Conservation (phyloP, 2,888 invertebrate genomes). For the Gortyna flavago region DNA sequence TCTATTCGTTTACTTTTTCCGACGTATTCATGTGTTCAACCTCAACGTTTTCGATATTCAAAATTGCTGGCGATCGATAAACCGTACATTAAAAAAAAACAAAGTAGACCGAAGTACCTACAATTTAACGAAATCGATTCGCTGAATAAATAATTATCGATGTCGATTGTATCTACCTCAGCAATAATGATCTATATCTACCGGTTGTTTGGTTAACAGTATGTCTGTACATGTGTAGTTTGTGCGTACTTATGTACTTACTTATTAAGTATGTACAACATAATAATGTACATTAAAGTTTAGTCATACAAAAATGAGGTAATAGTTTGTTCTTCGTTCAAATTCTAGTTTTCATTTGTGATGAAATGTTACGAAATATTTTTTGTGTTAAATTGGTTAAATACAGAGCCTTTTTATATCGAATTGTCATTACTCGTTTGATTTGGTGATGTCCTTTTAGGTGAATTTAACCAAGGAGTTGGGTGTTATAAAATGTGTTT, state of each 20-base stretch:
- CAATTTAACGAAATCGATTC: conserved; percentile 73
- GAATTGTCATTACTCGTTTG: not conserved
- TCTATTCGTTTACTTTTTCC: conserved; percentile 2
- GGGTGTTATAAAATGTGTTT: not conserved
- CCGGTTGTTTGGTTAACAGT: conserved; percentile 47
- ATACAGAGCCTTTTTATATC: not conserved
- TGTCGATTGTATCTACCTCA: conserved; percentile 63
- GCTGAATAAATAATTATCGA: conserved; percentile 76
- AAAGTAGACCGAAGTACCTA: conserved; percentile 58
- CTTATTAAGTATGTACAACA: conserved; percentile 15
- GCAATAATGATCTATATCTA: conserved; percentile 54
- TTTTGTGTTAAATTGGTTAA: not conserved
- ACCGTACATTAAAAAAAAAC: conserved; percentile 62
- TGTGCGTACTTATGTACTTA: conserved; percentile 12
- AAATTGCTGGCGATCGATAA: conserved; percentile 41
- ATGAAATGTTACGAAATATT: conserved; percentile 4
- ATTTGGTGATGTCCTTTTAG: not conserved
- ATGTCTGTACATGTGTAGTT: conserved; percentile 6
- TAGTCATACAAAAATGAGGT: conserved; percentile 6
- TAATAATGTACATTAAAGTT: conserved; percentile 6
- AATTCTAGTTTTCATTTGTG: not conserved
- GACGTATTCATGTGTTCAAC: not conserved
- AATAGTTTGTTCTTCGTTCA: conserved; percentile 5
- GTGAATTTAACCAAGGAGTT: not conserved
- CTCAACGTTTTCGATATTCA: conserved; percentile 17